Conservation (phyloP, 2,888 invertebrate genomes). For the Dyspetes luteomarginatus region DNA sequence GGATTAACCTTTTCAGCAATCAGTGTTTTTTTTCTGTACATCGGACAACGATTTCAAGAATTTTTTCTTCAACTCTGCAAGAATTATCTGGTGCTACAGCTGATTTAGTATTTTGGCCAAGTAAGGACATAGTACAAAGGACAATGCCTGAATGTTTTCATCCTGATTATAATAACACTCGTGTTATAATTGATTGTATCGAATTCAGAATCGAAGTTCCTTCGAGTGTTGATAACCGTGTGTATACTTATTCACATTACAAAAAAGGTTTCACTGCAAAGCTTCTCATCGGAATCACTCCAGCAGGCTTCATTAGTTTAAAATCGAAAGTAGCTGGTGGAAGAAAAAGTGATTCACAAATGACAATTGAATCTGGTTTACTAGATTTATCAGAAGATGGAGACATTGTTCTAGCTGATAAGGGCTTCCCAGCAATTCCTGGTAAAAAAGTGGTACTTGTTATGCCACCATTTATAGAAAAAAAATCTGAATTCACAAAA, state of each 20-base stretch:
- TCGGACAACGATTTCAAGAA: slow-evolving; percentile 63
- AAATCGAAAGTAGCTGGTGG: slow-evolving; percentile 57
- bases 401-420: slow-evolving; percentile 55
- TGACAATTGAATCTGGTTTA: slow-evolving; percentile 59
- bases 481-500: slow-evolving; percentile 42
- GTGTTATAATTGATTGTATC: slow-evolving; percentile 61
- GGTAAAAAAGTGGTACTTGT: slow-evolving; percentile 55
- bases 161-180: slow-evolving; percentile 46
- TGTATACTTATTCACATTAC: slow-evolving; percentile 56
- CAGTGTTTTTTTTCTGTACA: slow-evolving; percentile 64
- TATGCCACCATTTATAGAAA: slow-evolving; percentile 52
- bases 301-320: slow-evolving; percentile 55
- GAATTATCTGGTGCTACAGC: slow-evolving; percentile 29
- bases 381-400: slow-evolving; percentile 54
- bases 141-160: slow-evolving; percentile 58
- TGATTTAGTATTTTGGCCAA: slow-evolving; percentile 59
- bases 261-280: slow-evolving; percentile 60
- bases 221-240: slow-evolving; percentile 36
- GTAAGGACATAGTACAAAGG: slow-evolving; percentile 45
- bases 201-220: slow-evolving; percentile 59
- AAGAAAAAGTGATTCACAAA: slow-evolving; percentile 54
- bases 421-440: slow-evolving; percentile 61
- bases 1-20: slow-evolving; percentile 66
- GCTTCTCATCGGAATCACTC: slow-evolving; percentile 56
- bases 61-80: slow-evolving; percentile 54